Percentiles rank a stretch among this genome's conserved stretches.
Conservation (phyloP, 1,140 invertebrate species). For the Drosophila trapezifrons region DNA sequence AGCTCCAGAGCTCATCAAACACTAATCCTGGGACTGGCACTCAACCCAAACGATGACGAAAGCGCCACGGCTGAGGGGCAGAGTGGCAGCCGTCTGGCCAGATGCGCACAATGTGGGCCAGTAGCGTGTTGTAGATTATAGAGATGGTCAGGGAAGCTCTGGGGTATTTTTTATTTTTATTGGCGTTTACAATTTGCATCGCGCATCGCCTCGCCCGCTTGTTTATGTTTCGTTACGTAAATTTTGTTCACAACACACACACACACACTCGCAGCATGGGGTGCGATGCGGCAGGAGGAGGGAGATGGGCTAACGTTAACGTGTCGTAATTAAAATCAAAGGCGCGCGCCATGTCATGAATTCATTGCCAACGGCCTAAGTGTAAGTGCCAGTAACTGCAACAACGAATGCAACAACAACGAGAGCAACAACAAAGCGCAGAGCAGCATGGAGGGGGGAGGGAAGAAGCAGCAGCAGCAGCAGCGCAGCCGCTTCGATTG, state of each 20-base stretch:
- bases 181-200: conserved; percentile 10
- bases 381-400: conserved; percentile 40
- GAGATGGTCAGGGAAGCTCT: conserved; percentile 15
- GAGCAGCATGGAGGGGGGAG: neutral
- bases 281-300: neutral
- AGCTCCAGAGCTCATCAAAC: neutral
- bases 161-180: conserved; percentile 9
- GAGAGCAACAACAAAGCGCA: conserved; percentile 6
- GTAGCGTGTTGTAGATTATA: conserved; percentile 10
- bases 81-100: neutral
- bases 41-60: too few species aligned
- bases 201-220: conserved; percentile 13
- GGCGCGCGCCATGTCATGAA: conserved; percentile 63
- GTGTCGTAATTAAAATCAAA: conserved; percentile 75
- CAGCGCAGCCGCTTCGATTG: conserved; percentile 24
- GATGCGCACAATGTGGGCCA: conserved; percentile 20
- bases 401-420: conserved; percentile 17
- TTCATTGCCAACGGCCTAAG: conserved; percentile 63
- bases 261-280: neutral
- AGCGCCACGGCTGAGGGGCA: neutral
- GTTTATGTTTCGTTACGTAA: conserved; percentile 39
- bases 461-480: conserved; percentile 28
- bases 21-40: neutral
- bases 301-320: conserved; percentile 39
- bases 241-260: conserved; percentile 27